These are phyloP conservation scores for Petroica traversi DNA, from an alignment of 2,113 vertebrate species.

Conservation along the genomic window DNA sequence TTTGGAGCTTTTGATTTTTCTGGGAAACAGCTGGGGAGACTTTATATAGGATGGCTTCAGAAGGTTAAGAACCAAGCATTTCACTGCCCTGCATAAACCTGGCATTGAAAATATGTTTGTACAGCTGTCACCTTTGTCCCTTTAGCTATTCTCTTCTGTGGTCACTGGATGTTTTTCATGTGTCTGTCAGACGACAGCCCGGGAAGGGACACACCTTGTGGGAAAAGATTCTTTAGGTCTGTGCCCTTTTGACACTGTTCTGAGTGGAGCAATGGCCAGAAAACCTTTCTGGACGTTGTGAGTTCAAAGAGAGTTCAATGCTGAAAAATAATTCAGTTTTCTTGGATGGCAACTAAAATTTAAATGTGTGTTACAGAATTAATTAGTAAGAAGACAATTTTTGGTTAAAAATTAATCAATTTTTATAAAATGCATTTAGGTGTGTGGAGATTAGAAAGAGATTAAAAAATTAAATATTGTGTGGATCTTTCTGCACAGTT, in stretches of 20 bases:
- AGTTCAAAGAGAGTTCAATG: not conserved
- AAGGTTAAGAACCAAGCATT: not conserved
- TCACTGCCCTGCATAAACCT: constrained; percentile 24
- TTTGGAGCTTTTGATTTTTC: not conserved
- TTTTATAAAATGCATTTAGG: not conserved
- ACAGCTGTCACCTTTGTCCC: constrained; percentile 56
- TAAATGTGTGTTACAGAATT: not conserved
- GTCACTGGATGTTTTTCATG: constrained; percentile 31
- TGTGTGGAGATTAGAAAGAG: not conserved
- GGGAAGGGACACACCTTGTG: constrained; percentile 58
- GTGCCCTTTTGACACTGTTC: constrained; percentile 27
- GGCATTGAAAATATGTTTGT: constrained; percentile 39
- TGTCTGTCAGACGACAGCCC: not conserved
- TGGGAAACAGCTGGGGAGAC: not conserved
- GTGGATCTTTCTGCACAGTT: not conserved
- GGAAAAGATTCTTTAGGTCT: constrained; percentile 47
- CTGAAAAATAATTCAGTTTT: not conserved
- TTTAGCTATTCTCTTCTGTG: constrained; percentile 40
- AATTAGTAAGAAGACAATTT: not conserved
- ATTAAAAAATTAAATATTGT: not conserved
- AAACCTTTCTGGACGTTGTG: not conserved
- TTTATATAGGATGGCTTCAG: not conserved
- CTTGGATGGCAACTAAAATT: not conserved
- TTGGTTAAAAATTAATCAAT: not conserved
- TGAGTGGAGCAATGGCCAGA: not conserved